Percentiles rank a stretch among this genome's conserved stretches.
These are phyloP conservation scores for Crotalus horridus DNA, from an alignment of 2,113 vertebrate species.

Conservation along the genomic window DNA sequence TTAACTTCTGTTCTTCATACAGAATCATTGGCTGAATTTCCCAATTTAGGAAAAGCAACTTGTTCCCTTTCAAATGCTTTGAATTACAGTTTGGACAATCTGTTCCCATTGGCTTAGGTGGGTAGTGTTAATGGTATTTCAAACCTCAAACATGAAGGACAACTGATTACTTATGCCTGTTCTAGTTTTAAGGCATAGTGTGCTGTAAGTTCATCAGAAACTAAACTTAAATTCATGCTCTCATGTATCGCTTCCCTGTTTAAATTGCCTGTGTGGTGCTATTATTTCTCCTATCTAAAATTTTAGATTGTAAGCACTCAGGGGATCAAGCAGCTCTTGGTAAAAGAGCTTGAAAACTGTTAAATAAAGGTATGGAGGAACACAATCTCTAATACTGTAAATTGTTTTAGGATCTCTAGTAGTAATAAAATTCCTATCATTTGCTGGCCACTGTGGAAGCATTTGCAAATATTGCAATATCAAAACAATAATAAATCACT, in stretches of 20 bases:
- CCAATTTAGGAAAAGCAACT: background rate
- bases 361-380: background rate
- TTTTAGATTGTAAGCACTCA: background rate
- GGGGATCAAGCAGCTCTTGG: background rate
- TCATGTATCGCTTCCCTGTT: background rate
- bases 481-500: background rate
- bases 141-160: background rate
- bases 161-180: background rate
- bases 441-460: background rate
- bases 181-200: background rate
- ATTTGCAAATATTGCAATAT: background rate
- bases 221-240: background rate
- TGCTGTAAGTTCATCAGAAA: background rate
- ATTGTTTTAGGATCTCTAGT: background rate
- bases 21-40: background rate
- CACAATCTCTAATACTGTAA: background rate
- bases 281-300: background rate
- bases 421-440: background rate
- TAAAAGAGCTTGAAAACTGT: background rate
- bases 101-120: background rate
- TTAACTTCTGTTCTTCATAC: background rate
- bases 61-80: background rate
- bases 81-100: background rate
- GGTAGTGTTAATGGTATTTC: background rate
- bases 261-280: background rate